These are phyloP conservation scores for Pionites leucogaster DNA, from an alignment of 2,113 vertebrate genomes.

Conservation along the genomic window DNA sequence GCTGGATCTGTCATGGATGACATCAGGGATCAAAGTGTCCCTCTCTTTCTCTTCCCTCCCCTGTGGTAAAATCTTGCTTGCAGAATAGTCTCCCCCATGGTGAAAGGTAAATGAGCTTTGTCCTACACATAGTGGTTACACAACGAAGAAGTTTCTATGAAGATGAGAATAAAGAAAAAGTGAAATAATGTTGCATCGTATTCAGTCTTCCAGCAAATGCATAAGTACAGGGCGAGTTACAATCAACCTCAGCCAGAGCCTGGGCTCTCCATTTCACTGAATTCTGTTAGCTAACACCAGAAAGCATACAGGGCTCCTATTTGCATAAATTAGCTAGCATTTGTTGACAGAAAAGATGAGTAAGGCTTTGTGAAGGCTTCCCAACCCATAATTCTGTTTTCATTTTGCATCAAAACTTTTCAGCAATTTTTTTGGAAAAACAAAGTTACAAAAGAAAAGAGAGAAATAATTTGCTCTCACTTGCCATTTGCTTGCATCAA, in stretches of 20 bases:
- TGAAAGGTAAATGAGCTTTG: not conserved
- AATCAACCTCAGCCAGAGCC: not conserved
- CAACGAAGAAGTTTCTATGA: not conserved
- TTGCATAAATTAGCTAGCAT: not conserved
- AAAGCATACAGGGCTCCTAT: not conserved
- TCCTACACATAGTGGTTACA: not conserved
- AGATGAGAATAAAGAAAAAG: not conserved
- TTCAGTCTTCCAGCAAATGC: not conserved
- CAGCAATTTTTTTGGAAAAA: not conserved
- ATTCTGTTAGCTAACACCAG: not conserved
- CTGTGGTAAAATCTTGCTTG: not conserved
- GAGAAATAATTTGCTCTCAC: not conserved
- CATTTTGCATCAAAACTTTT: constrained; percentile 32
- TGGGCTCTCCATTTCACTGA: not conserved
- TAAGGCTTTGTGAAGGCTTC: not conserved
- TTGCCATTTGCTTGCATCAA: constrained; percentile 48
- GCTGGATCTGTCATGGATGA: not conserved
- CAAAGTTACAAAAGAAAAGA: not conserved
- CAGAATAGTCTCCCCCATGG: not conserved
- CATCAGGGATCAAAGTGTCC: not conserved
- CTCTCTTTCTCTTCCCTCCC: not conserved
- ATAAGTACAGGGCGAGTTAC: not conserved
- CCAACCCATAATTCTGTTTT: not conserved
- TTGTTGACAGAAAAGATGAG: constrained; percentile 2
- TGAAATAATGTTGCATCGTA: not conserved